Evolutionary conservation across 2,113 vertebrate species (phyloP), one percentile per base, ranked within the genome.

Genomic region (Channa maculata): DNA sequence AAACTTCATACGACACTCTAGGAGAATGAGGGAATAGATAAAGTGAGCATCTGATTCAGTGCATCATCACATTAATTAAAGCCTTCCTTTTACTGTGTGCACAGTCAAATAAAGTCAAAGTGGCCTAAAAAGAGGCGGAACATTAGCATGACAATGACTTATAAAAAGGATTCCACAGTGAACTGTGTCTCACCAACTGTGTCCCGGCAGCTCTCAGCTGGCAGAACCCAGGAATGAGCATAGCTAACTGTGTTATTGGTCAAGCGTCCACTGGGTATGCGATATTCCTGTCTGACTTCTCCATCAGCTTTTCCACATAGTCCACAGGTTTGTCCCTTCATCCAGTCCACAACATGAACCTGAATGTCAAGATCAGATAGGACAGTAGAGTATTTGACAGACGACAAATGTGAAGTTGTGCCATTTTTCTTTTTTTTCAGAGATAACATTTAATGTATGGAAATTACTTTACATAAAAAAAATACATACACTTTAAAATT

Each of bases 261-360:
- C 76, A 89, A 2, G 39, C 88, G 88, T 44, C 92, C 83, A 15
- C 84, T 94, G 49, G 94, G 95, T 5, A 78, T 95, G 55, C 69
- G 80, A 61, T 89, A 96, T 69, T 96, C 95, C 69, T 90, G 86
- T 77, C 84, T 90, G 43, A 77, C 63, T 83, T 96, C 94, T 13
- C 92, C 95, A 8, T 96, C 92, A 5, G 91, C 94, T 59, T 79
- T 95, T 88, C 95, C 96, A 80, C 95, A 96, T 39, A 96, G 82
- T 70, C 95, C 95, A 80, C 93, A 95, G 0, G 92, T 95, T 88
- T 95, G 85, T 60, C 94, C 94, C 78, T 68, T 90, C 95, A 96
- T 96, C 94, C 94, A 95, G 85, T 95, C 92, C 36, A 87, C 80
- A 80, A 95, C 82, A 77, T 87, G 53, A 81, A 96, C 74, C 96